A percentile compares a stretch with the other conserved stretches of the same genome.
Evolutionary conservation across 2,113 vertebrate genomes (phyloP).

Genomic region (Ceyx margarethae): DNA sequence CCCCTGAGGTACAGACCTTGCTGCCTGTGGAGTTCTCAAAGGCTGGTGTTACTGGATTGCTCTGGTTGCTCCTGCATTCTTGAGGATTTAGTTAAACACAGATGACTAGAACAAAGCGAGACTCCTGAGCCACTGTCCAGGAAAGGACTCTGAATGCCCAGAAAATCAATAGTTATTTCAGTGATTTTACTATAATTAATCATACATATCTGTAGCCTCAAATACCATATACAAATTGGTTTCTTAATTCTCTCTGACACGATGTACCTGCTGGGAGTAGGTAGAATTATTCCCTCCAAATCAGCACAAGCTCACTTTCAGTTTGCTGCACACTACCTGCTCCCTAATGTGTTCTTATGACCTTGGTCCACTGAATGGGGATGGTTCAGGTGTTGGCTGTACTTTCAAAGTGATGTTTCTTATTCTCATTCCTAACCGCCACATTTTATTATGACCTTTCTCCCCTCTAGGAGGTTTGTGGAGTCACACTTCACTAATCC

Average conservation of each 20-base stretch:
- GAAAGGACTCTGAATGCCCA: background rate
- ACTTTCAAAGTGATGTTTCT: background rate
- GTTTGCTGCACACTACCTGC: background rate
- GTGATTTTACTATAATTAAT: background rate
- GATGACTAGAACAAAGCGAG: background rate
- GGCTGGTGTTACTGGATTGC: background rate
- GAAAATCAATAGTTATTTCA: background rate
- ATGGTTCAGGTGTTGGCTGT: background rate
- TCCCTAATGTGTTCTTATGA: background rate
- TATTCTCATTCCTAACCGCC: background rate
- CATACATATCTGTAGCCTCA: background rate
- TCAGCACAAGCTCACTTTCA: background rate
- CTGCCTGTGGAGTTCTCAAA: background rate
- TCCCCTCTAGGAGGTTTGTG: background rate
- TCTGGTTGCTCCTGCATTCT: background rate
- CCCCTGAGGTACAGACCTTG: background rate
- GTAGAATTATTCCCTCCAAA: background rate
- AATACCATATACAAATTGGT: background rate
- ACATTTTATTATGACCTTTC: background rate
- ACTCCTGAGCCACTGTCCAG: background rate
- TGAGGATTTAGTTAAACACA: background rate
- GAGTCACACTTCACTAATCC: background rate
- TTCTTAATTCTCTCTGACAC: background rate
- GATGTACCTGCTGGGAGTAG: background rate
- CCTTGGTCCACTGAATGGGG: background rate